Evolutionary conservation across 2,888 invertebrate genomes (phyloP).

Genomic region (Vannuccia rotundouncinata): DNA sequence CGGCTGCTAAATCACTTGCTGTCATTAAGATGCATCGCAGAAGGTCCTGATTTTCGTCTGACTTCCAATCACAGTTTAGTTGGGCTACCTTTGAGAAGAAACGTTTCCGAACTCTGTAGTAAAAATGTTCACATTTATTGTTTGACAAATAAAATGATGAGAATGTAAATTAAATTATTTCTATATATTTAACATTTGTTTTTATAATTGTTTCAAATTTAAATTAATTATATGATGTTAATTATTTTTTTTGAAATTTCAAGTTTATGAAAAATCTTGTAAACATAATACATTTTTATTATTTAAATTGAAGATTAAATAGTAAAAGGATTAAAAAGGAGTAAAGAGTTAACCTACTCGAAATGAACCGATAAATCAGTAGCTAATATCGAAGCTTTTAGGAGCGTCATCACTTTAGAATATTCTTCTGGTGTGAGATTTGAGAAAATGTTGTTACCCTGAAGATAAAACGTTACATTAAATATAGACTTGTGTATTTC

Average conservation of each 20-base stretch:
- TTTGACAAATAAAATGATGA: too few species aligned
- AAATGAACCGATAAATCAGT: slow-evolving; percentile 60
- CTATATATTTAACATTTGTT: too few species aligned
- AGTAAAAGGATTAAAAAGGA: slow-evolving; percentile 32
- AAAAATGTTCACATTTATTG: too few species aligned
- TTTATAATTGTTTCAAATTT: too few species aligned
- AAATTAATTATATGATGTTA: too few species aligned
- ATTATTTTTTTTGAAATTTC: too few species aligned
- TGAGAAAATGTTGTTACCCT: slow-evolving; percentile 60
- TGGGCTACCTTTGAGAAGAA: slow-evolving; percentile 59
- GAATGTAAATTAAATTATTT: too few species aligned
- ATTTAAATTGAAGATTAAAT: too few species aligned
- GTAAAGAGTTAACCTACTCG: slow-evolving; percentile 55
- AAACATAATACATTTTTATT: too few species aligned
- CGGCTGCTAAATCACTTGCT: slow-evolving; percentile 52
- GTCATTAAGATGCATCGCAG: slow-evolving; percentile 58
- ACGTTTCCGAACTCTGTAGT: slow-evolving; percentile 55
- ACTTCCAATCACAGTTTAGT: slow-evolving; percentile 56
- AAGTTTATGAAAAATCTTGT: too few species aligned
- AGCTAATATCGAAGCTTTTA: slow-evolving; percentile 60
- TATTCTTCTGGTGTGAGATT: slow-evolving; percentile 59
- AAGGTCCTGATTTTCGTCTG: slow-evolving; percentile 57
- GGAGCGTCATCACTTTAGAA: slow-evolving; percentile 59
- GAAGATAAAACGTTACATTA: too few species aligned
- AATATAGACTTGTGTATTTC: too few species aligned